Evolutionary conservation across 2,797 vertebrate species (phyloP).

Genomic region (Pantherophis alleghaniensis): DNA sequence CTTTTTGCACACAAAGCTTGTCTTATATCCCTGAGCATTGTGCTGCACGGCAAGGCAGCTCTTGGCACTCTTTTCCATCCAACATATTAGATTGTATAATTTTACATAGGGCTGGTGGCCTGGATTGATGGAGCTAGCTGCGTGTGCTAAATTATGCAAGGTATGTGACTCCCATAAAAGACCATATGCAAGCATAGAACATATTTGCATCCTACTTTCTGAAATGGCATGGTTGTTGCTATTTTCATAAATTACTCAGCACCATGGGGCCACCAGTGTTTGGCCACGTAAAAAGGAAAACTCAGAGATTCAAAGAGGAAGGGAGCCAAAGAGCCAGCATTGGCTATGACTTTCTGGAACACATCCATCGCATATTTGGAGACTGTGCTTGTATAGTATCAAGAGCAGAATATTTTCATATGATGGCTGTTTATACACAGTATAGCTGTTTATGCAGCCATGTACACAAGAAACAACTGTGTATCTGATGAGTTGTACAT

Average conservation of each 20-base stretch:
- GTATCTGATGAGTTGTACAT: background rate
- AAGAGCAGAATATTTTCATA: background rate
- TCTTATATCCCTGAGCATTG: background rate
- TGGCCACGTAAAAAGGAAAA: background rate
- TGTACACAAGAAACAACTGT: background rate
- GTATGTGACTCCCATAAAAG: background rate
- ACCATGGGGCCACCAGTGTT: background rate
- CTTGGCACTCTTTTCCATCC: background rate
- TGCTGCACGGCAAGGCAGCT: background rate
- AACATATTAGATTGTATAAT: background rate
- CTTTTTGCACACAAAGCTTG: background rate
- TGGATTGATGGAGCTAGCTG: background rate
- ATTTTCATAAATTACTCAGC: background rate
- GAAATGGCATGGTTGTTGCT: background rate
- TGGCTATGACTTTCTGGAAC: background rate
- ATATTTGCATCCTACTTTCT: constrained; percentile 22
- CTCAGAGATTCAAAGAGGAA: background rate
- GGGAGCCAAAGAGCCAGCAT: background rate
- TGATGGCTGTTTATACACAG: background rate
- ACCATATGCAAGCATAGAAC: background rate
- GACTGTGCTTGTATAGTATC: background rate
- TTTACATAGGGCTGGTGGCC: background rate
- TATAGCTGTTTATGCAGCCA: background rate
- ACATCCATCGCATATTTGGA: background rate
- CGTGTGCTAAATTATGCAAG: background rate